Evolutionary conservation across 2,888 invertebrate species (phyloP), one percentile per base, ranked within the genome.

Genomic region (Sialis lutaria): DNA sequence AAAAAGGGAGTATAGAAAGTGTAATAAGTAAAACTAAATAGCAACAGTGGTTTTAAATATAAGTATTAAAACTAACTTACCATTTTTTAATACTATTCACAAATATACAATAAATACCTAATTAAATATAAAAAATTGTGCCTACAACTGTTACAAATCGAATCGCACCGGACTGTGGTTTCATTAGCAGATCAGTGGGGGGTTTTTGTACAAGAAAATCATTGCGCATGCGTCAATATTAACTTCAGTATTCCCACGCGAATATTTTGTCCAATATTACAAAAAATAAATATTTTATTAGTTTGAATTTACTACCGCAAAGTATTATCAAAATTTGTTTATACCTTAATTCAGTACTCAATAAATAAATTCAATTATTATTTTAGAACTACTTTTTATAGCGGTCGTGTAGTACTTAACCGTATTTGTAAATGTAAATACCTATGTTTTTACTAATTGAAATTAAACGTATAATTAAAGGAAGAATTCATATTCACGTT

Each of bases 201-300:
- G 41, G 30, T 22, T 13, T 35, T n/a, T n/a, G n/a, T 32, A 42
- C 34, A 35, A 40, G 13, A 45, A 39, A 8, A 6, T 33, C n/a
- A 12, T 9, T 54, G 54, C 62, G 62, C 62, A 51, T 57, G 64
- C 63, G 64, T 55, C 33, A 41, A 42, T 45, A 50, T 22, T 41
- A 47, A 48, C 45, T 53, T 51, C 49, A 42, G 49, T 53, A 53
- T 52, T 52, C 46, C 53, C 49, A 49, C 47, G 45, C 48, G 45
- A 45, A 45, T 40, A 48, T 58, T 59, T 62, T 61, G 60, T 58
- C 75, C 75, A 75, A 75, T 75, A 67, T 68, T 10, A 6, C n/a
- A 37, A 37, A 37, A 37, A 37, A 7, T 37, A 37, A 1, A 37
- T 10, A 37, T 37, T 37, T 6, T 37, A 22, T 22, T 22, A 22